Evolutionary conservation across 2,797 vertebrate genomes (phyloP).

Genomic region (Melanotaenia boesemani): DNA sequence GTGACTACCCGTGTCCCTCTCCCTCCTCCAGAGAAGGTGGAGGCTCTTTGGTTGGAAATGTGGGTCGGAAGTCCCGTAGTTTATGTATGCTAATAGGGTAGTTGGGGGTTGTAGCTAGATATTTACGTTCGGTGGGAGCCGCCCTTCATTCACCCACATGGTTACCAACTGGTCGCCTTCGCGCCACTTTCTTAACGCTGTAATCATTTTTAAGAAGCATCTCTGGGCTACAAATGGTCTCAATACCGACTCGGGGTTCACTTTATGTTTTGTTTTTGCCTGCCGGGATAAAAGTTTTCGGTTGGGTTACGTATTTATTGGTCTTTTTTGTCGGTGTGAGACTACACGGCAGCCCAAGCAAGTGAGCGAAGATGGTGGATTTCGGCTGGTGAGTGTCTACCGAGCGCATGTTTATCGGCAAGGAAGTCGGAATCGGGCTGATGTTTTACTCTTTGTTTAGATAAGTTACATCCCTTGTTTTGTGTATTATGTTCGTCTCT

Average conservation of each 20-base stretch:
- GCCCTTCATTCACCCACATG: slow-evolving; percentile 97
- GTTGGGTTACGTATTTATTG: slow-evolving; percentile 76
- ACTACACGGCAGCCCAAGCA: slow-evolving; percentile 79
- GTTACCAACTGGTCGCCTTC: slow-evolving; percentile 84
- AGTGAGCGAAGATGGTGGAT: slow-evolving; percentile 93
- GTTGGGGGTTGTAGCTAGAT: slow-evolving; percentile 96
- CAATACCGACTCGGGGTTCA: slow-evolving; percentile 34
- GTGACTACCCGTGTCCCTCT: slow-evolving; percentile 24
- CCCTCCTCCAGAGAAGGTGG: slow-evolving; percentile 53
- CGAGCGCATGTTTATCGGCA: slow-evolving; percentile 84
- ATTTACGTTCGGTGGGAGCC: slow-evolving; percentile 99
- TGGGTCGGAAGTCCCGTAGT: slow-evolving; percentile 92
- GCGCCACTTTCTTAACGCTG: slow-evolving; percentile 85
- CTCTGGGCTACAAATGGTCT: slow-evolving; percentile 47
- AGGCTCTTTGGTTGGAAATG: slow-evolving; percentile 70
- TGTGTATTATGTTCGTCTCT: slow-evolving; percentile 30
- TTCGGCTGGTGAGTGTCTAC: slow-evolving; percentile 88
- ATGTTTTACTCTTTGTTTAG: slow-evolving; percentile 35
- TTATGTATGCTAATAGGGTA: slow-evolving; percentile 96
- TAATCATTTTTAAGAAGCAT: slow-evolving; percentile 68
- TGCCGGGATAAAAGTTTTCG: slow-evolving; percentile 72
- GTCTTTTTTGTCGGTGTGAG: slow-evolving; percentile 78
- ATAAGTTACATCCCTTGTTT: background rate
- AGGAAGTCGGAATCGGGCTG: slow-evolving; percentile 83
- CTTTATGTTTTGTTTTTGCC: slow-evolving; percentile 34